phyloP scores from a whole-genome alignment of 1,140 invertebrate species.

The Zeugodacus cucurbitae region DNA sequence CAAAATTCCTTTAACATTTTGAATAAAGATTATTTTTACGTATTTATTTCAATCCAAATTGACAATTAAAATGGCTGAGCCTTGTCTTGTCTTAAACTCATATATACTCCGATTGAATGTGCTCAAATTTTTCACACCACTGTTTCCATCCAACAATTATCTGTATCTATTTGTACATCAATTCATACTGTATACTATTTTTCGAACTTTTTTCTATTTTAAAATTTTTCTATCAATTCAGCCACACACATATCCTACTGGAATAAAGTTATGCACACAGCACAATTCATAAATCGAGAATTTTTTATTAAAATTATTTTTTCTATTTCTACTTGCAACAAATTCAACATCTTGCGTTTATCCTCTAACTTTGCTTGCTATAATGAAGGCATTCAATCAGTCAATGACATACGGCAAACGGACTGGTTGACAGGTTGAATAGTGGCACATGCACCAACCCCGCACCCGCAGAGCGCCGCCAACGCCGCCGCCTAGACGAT shows the following conservation, averaged over 20 bases:
- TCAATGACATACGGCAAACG: conserved; percentile 23
- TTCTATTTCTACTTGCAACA: neutral
- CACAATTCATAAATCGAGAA: neutral
- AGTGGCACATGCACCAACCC: neutral
- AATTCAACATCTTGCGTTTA: conserved; percentile 10
- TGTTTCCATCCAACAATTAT: too few species aligned
- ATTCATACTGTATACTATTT: too few species aligned
- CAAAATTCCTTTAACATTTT: too few species aligned
- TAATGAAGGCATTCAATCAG: conserved; percentile 39
- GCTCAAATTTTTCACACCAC: too few species aligned
- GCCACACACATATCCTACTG: neutral
- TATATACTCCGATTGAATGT: too few species aligned
- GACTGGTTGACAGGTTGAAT: conserved; percentile 29
- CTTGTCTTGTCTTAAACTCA: too few species aligned
- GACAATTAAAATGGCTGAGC: too few species aligned
- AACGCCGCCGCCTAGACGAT: neutral
- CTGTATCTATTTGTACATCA: too few species aligned
- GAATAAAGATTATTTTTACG: too few species aligned
- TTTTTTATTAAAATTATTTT: neutral
- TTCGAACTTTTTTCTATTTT: too few species aligned
- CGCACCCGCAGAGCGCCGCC: neutral
- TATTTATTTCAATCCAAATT: too few species aligned
- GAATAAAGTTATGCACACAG: neutral
- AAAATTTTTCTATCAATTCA: too few species aligned
- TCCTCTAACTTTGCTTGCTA: neutral